Percentiles rank a stretch among this genome's conserved stretches.
Evolutionary conservation across 2,797 vertebrate species (phyloP).

Genomic region (Eulemur rubriventer): DNA sequence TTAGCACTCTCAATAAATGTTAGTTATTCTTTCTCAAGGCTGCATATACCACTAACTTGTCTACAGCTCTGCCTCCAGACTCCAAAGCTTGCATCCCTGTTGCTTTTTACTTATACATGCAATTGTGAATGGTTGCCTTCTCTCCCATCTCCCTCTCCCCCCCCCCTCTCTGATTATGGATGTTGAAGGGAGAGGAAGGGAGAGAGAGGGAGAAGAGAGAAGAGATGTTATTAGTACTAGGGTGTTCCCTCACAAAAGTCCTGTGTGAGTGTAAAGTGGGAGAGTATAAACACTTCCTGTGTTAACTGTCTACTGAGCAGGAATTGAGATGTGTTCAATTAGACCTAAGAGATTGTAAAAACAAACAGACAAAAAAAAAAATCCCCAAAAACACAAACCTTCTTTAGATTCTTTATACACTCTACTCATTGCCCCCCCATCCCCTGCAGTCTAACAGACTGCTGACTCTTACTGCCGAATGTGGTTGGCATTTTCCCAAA

Average conservation of each 20-base stretch:
- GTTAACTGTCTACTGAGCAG: conserved; percentile 11
- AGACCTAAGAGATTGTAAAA: conserved; percentile 39
- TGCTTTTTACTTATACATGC: neutral
- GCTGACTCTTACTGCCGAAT: conserved; percentile 34
- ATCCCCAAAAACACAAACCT: neutral
- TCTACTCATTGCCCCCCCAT: conserved; percentile 1
- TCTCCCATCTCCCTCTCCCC: neutral
- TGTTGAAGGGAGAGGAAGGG: neutral
- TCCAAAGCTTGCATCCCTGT: conserved; percentile 3
- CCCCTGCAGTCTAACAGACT: neutral
- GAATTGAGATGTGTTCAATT: conserved; percentile 15
- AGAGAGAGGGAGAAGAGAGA: neutral
- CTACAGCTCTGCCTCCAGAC: neutral
- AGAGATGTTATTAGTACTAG: neutral
- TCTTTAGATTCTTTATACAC: conserved; percentile 46
- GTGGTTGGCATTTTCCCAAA: conserved; percentile 41
- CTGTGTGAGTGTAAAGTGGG: conserved; percentile 5
- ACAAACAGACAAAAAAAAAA: neutral
- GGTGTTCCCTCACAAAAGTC: conserved; percentile 9
- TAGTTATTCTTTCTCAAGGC: neutral
- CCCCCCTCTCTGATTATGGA: neutral
- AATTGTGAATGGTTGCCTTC: conserved; percentile 8
- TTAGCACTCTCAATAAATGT: conserved; percentile 6
- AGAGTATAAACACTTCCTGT: neutral
- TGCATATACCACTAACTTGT: conserved; percentile 23